A percentile compares a stretch with the other conserved stretches of the same genome.
These are phyloP conservation scores for Thaleichthys pacificus DNA, from an alignment of 2,797 vertebrate genomes.

Conservation along the genomic window DNA sequence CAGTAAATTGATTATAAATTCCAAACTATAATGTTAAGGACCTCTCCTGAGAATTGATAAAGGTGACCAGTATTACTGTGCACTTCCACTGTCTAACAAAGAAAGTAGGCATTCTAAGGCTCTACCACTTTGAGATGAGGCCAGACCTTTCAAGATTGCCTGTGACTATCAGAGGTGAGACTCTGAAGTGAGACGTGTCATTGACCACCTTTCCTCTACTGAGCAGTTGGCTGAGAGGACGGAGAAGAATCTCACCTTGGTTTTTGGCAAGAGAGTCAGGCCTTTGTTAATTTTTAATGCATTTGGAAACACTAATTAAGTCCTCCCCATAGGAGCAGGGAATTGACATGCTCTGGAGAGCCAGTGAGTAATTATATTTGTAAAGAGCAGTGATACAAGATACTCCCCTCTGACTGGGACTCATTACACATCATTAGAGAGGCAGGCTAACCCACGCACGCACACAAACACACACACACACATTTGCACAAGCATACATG, in stretches of 20 bases:
- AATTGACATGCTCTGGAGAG: conserved; percentile 80
- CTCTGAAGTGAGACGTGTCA: conserved; percentile 23
- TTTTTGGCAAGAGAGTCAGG: conserved; percentile 66
- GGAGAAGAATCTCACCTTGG: conserved; percentile 63
- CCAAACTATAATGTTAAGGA: no score
- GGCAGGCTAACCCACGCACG: conserved; percentile 45
- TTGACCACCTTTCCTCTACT: conserved; percentile 47
- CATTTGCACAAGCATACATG: neutral
- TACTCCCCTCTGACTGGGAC: conserved; percentile 78
- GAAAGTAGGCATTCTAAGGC: no score
- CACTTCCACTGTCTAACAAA: no score
- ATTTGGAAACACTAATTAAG: conserved; percentile 79
- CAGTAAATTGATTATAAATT: no score
- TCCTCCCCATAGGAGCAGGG: conserved; percentile 69
- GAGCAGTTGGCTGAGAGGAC: conserved; percentile 37
- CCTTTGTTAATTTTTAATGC: conserved; percentile 79
- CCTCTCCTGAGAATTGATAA: no score
- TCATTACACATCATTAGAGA: conserved; percentile 81
- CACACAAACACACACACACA: conserved; percentile 19
- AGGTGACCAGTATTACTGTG: no score
- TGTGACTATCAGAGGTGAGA: neutral
- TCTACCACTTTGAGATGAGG: no score
- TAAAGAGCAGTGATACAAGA: conserved; percentile 83
- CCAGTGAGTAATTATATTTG: conserved; percentile 84
- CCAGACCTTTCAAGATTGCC: no score